A percentile compares a stretch with the other conserved stretches of the same genome.
These are phyloP conservation scores for Drosophila kanapiae DNA, from an alignment of 1,140 invertebrate species.

Conservation along the genomic window DNA sequence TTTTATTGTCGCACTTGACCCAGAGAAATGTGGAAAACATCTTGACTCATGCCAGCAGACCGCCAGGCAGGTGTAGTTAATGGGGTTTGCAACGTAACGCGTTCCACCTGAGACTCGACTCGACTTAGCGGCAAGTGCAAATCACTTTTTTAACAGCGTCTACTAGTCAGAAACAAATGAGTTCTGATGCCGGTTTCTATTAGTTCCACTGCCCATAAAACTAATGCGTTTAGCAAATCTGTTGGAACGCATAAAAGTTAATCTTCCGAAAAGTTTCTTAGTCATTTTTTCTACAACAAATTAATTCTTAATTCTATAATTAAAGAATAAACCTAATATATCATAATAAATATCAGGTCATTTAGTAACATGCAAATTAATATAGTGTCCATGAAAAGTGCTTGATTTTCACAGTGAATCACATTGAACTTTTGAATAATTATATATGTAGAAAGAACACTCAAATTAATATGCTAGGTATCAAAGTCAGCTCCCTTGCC, in stretches of 20 bases:
- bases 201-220: conserved; percentile 7
- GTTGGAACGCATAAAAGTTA: not conserved
- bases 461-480: conserved; percentile 15
- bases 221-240: not conserved
- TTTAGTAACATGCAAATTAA: no score
- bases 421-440: not conserved
- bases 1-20: conserved; percentile 71
- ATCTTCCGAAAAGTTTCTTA: not conserved
- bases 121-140: conserved; percentile 6
- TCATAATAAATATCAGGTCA: not conserved
- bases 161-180: conserved; percentile 20
- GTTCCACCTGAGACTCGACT: conserved; percentile 23
- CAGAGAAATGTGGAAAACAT: conserved; percentile 63
- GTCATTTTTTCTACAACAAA: not conserved
- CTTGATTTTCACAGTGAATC: not conserved
- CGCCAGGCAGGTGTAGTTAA: conserved; percentile 7
- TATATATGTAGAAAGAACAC: not conserved
- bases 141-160: not conserved
- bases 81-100: conserved; percentile 30
- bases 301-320: not conserved
- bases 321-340: not conserved
- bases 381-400: not conserved
- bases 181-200: not conserved
- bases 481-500: not conserved
- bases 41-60: conserved; percentile 50